These are phyloP conservation scores for Aurelia aurita complex sp. Pacific DNA, from an alignment of 30 jellyfish, hydroid and myxozoan species.

Conservation along the genomic window DNA sequence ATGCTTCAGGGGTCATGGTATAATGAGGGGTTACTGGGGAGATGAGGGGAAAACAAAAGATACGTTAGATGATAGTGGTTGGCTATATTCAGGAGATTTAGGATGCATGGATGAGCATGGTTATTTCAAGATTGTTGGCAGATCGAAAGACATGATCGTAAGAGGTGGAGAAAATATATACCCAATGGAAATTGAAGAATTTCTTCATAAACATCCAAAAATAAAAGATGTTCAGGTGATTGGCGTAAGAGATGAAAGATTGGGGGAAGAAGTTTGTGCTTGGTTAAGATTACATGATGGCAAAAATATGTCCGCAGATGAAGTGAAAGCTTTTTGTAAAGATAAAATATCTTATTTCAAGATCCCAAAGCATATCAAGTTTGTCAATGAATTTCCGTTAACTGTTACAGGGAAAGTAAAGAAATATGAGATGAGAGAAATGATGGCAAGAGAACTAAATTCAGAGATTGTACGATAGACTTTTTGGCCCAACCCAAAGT, in stretches of 20 bases:
- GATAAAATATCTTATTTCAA: conserved; percentile 71
- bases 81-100: conserved; percentile 93
- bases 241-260: conserved; percentile 85
- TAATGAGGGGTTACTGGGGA: conserved; percentile 92
- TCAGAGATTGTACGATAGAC: too few relatives aligned
- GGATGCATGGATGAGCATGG: conserved; percentile 86
- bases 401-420: conserved; percentile 90
- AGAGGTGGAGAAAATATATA: conserved; percentile 96
- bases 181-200: conserved; percentile 92
- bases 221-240: conserved; percentile 92
- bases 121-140: conserved; percentile 76
- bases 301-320: conserved; percentile 15
- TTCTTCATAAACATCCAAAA: conserved; percentile 79
- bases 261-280: conserved; percentile 94
- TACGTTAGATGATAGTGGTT: conserved; percentile 72
- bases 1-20: conserved; percentile 89
- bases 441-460: conserved; percentile 30
- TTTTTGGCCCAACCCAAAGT: too few relatives aligned
- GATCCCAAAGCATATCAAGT: conserved; percentile 75
- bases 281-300: conserved; percentile 73
- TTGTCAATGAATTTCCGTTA: conserved; percentile 82
- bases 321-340: conserved; percentile 49
- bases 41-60: conserved; percentile 81
- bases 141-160: conserved; percentile 93
- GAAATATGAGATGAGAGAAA: conserved; percentile 61